These are phyloP conservation scores for Halotydeus destructor DNA, from an alignment of 1,140 invertebrate genomes.

Conservation along the genomic window DNA sequence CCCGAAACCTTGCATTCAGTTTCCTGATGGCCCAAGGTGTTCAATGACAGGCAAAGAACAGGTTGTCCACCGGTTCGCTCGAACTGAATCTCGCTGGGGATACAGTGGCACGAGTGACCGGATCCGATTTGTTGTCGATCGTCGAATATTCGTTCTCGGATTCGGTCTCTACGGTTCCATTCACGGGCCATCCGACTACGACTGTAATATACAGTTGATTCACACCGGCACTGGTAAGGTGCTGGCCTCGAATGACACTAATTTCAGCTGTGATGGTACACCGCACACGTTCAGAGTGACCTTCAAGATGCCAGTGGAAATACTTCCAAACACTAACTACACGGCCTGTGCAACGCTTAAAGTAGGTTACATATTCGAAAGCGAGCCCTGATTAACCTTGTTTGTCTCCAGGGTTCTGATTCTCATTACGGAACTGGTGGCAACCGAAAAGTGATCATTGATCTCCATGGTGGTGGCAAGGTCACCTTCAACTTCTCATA, in stretches of 20 bases:
- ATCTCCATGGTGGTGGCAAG: slow-evolving; percentile 42
- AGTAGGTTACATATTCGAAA: slow-evolving; percentile 29
- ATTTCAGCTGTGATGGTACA: slow-evolving; percentile 57
- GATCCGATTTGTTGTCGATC: slow-evolving; percentile 63
- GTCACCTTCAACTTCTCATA: slow-evolving; percentile 67
- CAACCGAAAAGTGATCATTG: slow-evolving; percentile 46
- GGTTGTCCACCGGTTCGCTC: slow-evolving; percentile 53
- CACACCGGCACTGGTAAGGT: slow-evolving; percentile 51
- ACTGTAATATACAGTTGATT: slow-evolving; percentile 53
- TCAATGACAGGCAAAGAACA: slow-evolving; percentile 63
- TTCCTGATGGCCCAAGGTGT: slow-evolving; percentile 49
- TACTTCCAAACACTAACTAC: slow-evolving; percentile 53
- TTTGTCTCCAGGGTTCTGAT: slow-evolving; percentile 47
- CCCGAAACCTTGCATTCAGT: slow-evolving; percentile 46
- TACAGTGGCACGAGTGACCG: slow-evolving; percentile 66
- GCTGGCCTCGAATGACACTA: slow-evolving; percentile 50
- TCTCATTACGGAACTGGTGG: slow-evolving; percentile 72
- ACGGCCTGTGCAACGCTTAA: slow-evolving; percentile 59
- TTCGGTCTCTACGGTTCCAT: slow-evolving; percentile 73
- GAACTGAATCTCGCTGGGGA: slow-evolving; percentile 62
- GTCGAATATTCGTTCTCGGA: slow-evolving; percentile 59
- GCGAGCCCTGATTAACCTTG: not conserved
- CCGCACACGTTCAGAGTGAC: slow-evolving; percentile 60
- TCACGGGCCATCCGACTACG: slow-evolving; percentile 56
- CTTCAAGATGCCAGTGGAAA: slow-evolving; percentile 71